phyloP scores from a whole-genome alignment of 1,140 invertebrate species.

The Leptinotarsa texana region DNA sequence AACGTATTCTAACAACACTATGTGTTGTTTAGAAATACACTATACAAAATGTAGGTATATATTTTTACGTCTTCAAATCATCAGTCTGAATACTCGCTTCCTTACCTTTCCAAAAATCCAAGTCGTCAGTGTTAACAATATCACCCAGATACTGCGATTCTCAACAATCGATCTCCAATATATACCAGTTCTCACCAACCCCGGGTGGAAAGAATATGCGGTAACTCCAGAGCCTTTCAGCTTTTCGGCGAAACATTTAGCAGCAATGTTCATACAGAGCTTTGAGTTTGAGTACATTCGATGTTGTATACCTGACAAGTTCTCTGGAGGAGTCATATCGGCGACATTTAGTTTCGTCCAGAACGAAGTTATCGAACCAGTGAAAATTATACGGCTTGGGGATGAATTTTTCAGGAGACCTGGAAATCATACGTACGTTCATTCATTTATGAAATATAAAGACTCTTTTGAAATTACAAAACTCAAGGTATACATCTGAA shows the following conservation, averaged over 20 bases:
- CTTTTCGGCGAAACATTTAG: conserved; percentile 62
- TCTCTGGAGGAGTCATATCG: conserved; percentile 38
- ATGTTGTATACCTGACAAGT: neutral
- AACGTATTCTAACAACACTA: too few species aligned
- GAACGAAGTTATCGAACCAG: conserved; percentile 51
- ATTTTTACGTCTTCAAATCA: too few species aligned
- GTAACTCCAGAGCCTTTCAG: conserved; percentile 58
- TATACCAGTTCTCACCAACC: neutral
- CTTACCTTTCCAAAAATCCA: conserved; percentile 1
- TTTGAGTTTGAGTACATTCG: conserved; percentile 57
- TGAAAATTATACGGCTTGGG: conserved; percentile 57
- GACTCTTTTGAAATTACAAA: too few species aligned
- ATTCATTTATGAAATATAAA: too few species aligned
- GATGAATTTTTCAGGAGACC: conserved; percentile 57
- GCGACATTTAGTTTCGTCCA: conserved; percentile 54
- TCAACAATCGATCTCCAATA: neutral
- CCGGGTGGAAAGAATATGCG: conserved; percentile 22
- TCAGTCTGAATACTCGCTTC: too few species aligned
- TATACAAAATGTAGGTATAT: too few species aligned
- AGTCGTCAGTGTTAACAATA: neutral
- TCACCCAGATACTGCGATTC: neutral
- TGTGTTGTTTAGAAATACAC: too few species aligned
- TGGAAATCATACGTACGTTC: conserved; percentile 37
- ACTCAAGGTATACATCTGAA: too few species aligned
- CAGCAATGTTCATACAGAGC: conserved; percentile 70